phyloP scores from a whole-genome alignment of 2,797 vertebrate species.

The Pteropus rufus region DNA sequence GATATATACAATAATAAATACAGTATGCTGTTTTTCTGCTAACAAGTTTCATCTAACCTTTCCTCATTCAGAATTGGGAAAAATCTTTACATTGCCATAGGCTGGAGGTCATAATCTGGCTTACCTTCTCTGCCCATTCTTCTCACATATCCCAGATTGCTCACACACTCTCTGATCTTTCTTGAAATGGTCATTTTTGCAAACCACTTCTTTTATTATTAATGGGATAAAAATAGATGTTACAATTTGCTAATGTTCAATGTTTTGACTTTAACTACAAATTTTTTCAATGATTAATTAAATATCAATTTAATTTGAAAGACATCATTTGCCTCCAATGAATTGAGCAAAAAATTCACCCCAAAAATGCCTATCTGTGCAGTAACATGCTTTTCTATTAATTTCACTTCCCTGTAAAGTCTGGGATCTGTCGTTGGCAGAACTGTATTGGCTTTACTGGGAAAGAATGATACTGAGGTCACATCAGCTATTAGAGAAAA shows the following conservation, averaged over 20 bases:
- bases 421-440: not conserved
- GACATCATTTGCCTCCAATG: not conserved
- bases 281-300: not conserved
- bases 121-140: not conserved
- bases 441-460: not conserved
- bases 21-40: not conserved
- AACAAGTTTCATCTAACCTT: not conserved
- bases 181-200: not conserved
- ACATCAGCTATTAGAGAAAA: not conserved
- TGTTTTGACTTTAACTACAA: not conserved
- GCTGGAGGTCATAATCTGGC: not conserved
- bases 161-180: not conserved
- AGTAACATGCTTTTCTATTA: not conserved
- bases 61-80: not conserved
- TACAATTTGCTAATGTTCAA: not conserved
- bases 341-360: not conserved
- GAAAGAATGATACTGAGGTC: not conserved
- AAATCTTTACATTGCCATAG: not conserved
- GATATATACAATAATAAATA: not conserved
- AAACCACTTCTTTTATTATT: not conserved
- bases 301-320: not conserved
- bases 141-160: not conserved
- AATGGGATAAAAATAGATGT: not conserved
- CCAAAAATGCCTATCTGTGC: not conserved
- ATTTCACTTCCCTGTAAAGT: not conserved